Evolutionary conservation across 2,113 vertebrate genomes (phyloP).

Genomic region (Craseonycteris thonglongyai): DNA sequence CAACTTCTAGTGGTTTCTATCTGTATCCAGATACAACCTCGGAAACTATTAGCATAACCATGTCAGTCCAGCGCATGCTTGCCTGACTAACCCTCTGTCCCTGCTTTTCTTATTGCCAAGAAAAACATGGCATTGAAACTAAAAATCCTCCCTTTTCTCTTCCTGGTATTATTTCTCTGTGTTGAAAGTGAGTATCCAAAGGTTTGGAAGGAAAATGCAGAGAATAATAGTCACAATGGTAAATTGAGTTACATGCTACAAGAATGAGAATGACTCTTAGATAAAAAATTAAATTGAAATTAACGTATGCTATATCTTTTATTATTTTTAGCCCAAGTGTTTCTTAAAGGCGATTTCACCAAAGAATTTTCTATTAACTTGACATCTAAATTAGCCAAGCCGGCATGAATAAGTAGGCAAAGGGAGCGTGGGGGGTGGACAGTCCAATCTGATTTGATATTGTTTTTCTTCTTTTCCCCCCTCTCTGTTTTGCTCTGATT

Average conservation of each 20-base stretch:
- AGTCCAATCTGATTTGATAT: background rate
- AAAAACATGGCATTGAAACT: background rate
- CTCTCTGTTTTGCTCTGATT: background rate
- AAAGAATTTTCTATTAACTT: constrained; percentile 77
- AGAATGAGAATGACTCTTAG: constrained; percentile 67
- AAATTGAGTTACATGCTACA: constrained; percentile 74
- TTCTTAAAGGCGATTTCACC: constrained; percentile 72
- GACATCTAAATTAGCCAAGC: constrained; percentile 55
- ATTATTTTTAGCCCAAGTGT: constrained; percentile 43
- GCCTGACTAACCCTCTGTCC: background rate
- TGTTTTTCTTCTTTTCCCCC: background rate
- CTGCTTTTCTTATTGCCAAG: background rate
- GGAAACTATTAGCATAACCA: background rate
- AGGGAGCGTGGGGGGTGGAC: background rate
- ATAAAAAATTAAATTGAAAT: constrained; percentile 69
- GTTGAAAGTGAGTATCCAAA: constrained; percentile 10
- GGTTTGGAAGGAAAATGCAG: constrained; percentile 67
- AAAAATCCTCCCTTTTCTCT: constrained; percentile 8
- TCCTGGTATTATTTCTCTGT: constrained; percentile 16
- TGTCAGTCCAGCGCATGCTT: fast-evolving
- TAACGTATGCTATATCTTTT: constrained; percentile 68
- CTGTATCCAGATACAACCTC: background rate
- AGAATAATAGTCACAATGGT: constrained; percentile 66
- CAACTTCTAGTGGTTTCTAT: background rate
- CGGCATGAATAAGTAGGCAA: background rate